These are phyloP conservation scores for Plutella xylostella DNA, from an alignment of 2,888 invertebrate species.

Conservation along the genomic window DNA sequence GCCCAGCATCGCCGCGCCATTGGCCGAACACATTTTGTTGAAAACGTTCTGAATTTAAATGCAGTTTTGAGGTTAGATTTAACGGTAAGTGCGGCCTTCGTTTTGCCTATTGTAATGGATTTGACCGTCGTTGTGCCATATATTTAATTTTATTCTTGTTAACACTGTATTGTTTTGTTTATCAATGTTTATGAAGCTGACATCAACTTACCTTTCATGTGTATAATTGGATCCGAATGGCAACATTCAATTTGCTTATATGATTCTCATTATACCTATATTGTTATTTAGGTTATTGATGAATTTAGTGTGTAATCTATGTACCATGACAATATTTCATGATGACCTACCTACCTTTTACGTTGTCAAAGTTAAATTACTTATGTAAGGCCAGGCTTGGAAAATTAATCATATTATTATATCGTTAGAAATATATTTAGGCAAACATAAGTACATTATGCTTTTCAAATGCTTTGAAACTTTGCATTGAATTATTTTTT, in stretches of 20 bases:
- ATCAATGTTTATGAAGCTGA: conserved; percentile 8
- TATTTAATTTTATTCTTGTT: too few species aligned
- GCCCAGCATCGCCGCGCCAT: conserved; percentile 38
- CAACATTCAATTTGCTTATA: too few species aligned
- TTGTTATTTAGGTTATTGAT: too few species aligned
- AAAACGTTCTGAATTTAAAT: conserved; percentile 47
- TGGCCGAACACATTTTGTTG: conserved; percentile 50
- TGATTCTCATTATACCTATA: too few species aligned
- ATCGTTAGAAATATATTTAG: neutral
- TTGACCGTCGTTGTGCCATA: too few species aligned
- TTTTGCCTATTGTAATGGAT: too few species aligned
- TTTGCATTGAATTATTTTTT: conserved; percentile 3
- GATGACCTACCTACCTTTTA: conserved; percentile 20
- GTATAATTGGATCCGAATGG: too few species aligned
- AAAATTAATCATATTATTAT: conserved; percentile 22
- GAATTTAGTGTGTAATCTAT: too few species aligned
- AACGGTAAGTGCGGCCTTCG: too few species aligned
- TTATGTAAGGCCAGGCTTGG: conserved; percentile 16
- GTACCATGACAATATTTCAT: conserved; percentile 49
- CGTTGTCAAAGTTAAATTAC: conserved; percentile 24
- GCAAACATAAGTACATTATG: neutral
- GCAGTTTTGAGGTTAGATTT: too few species aligned
- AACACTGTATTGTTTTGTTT: too few species aligned
- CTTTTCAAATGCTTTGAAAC: conserved; percentile 9
- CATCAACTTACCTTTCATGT: conserved; percentile 2